Evolutionary conservation across 2,797 vertebrate genomes (phyloP).

Genomic region (Nyctalus aviator): DNA sequence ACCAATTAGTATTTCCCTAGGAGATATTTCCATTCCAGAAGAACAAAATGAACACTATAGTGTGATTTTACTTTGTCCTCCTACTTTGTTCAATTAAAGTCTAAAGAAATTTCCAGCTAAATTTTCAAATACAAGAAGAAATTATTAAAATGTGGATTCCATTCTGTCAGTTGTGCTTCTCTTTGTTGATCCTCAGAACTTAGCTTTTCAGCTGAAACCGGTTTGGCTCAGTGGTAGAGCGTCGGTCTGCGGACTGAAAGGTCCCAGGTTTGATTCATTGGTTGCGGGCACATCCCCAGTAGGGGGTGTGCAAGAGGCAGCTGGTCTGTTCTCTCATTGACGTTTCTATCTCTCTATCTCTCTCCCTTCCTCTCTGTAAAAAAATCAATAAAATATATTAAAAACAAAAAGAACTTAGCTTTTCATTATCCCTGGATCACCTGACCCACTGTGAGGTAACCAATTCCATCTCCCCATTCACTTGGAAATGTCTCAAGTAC

Average conservation of each 20-base stretch:
- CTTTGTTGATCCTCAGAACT: conserved; percentile 1
- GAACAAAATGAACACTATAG: background rate
- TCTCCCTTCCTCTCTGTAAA: too few species aligned
- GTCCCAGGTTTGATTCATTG: too few species aligned
- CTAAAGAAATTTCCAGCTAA: background rate
- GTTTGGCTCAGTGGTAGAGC: too few species aligned
- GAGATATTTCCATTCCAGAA: background rate
- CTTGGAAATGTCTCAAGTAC: background rate
- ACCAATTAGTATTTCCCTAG: background rate
- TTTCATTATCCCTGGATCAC: background rate
- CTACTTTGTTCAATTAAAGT: background rate
- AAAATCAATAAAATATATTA: too few species aligned
- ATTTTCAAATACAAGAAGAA: background rate
- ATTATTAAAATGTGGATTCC: background rate
- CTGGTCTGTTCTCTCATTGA: too few species aligned
- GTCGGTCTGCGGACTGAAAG: too few species aligned
- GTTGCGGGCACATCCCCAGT: too few species aligned
- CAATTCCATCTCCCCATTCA: background rate
- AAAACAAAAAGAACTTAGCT: background rate
- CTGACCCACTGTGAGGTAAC: background rate
- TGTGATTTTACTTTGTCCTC: background rate
- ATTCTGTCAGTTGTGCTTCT: background rate
- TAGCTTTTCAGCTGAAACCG: background rate
- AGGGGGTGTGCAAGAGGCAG: too few species aligned
- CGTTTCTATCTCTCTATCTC: too few species aligned